A percentile compares a stretch with the other conserved stretches of the same genome.
Conservation (phyloP, 2,888 invertebrate genomes). For the Ganaspis brasiliensis region DNA sequence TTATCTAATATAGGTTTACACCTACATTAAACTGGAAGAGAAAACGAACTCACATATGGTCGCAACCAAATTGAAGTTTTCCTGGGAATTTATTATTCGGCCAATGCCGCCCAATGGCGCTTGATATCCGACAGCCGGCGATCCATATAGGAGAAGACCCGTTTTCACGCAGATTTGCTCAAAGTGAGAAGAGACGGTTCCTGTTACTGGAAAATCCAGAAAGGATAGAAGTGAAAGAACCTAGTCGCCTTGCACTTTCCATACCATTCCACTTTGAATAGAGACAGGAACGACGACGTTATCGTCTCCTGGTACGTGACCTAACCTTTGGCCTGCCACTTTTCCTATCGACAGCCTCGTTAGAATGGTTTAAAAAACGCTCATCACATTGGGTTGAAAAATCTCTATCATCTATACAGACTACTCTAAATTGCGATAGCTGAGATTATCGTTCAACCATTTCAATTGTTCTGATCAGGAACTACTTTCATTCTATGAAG, state of each 20-base stretch:
- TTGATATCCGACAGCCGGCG: constrained; percentile 13
- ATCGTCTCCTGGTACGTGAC: constrained; percentile 75
- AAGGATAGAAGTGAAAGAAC: constrained; percentile 58
- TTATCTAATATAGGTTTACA: too few species aligned
- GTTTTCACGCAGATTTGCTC: constrained; percentile 73
- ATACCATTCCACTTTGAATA: constrained; percentile 69
- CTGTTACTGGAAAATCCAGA: constrained; percentile 53
- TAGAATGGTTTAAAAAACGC: neutral
- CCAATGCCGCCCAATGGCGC: neutral
- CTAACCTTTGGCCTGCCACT: constrained; percentile 65
- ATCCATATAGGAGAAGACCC: constrained; percentile 40
- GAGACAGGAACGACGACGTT: constrained; percentile 67
- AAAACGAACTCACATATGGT: neutral
- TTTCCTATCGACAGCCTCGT: constrained; percentile 58
- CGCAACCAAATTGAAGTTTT: constrained; percentile 14
- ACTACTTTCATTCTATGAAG: constrained; percentile 24
- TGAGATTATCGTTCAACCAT: constrained; percentile 14
- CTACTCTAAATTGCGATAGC: neutral
- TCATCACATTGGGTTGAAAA: neutral
- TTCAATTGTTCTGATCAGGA: constrained; percentile 40
- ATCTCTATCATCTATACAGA: constrained; percentile 10
- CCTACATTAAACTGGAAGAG: neutral
- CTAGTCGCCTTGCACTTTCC: constrained; percentile 59
- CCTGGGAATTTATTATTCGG: constrained; percentile 20
- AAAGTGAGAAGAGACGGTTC: constrained; percentile 62